A percentile compares a stretch with the other conserved stretches of the same genome.
These are phyloP conservation scores for Ispidina lecontei DNA, from an alignment of 2,797 vertebrate genomes.

Conservation along the genomic window DNA sequence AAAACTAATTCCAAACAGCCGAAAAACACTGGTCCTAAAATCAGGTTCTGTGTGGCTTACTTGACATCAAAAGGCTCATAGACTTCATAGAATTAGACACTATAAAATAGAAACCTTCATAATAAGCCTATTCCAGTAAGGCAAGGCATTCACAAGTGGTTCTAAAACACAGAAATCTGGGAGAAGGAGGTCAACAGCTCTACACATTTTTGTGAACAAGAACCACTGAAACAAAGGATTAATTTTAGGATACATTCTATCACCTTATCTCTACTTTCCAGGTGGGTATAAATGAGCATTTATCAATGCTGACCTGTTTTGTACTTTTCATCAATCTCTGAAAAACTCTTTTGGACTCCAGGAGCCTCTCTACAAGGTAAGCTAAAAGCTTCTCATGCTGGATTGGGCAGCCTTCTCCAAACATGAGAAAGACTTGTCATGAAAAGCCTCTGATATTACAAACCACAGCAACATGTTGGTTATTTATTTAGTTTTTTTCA, in stretches of 20 bases:
- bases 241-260: background rate
- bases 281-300: background rate
- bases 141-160: background rate
- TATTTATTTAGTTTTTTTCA: background rate
- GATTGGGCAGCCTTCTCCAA: fast-evolving
- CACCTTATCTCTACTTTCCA: background rate
- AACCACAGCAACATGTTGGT: background rate
- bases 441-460: background rate
- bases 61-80: background rate
- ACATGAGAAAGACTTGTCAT: background rate
- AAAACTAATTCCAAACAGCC: background rate
- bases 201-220: background rate
- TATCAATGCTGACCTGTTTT: background rate
- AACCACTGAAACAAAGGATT: background rate
- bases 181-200: background rate
- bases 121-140: background rate
- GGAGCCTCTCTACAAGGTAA: background rate
- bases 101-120: background rate
- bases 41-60: background rate
- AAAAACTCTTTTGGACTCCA: background rate
- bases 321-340: background rate
- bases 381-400: background rate
- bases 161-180: background rate
- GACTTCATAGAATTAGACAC: background rate
- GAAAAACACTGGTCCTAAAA: background rate